Base-by-base conservation (phyloP, 37 sponge, comb jelly and placozoan species). In the Oopsacas minuta region DNA sequence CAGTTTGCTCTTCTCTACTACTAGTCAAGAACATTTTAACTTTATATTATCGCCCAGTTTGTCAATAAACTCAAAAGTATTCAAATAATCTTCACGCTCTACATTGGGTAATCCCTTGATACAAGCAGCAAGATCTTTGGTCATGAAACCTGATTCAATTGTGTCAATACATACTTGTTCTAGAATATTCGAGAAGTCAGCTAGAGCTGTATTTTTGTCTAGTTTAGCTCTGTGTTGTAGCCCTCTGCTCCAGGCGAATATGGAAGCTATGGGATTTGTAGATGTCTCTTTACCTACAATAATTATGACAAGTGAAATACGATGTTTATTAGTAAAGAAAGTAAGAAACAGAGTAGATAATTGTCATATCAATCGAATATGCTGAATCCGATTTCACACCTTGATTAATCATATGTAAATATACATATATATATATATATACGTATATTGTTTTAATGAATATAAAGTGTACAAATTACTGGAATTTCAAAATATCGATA, bases 261-360 rank as follows among this genome's bases (percentile, higher is more conserved):
- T 95, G 85, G 96, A 95, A 36, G 96, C 96, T 23, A 95, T 92
- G n/a, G 93, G 91, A 84, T 95, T 95, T 37, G 95, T 95, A 12
- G 92, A 92, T 32, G 92, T 92, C 87, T 92, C 92, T 81, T 90
- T 90, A 12, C 75, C 75, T 61, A n/a, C 75, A 3, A 25, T 25
- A n/a, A 20, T n/a, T 32, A 61, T 25, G 15, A 15, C 8, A 42
- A 17, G 49, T 42, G 8, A 42, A 42, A 42, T 42, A 15, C 15
- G 49, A 8, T 42, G 49, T 42, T 42, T 15, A 15, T 42, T 42
- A 42, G 15, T 42, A 42, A 17, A 15, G 15, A 42, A 8, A 42
- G 12, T 42, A 15, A 15, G 49, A 15, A 42, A 42, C 49, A n/a
- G n/a, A n/a, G n/a, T n/a, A n/a, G n/a, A n/a, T n/a, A n/a, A n/a